Base-by-base conservation (phyloP, 1,140 invertebrate genomes). In the Papilio helenus region DNA sequence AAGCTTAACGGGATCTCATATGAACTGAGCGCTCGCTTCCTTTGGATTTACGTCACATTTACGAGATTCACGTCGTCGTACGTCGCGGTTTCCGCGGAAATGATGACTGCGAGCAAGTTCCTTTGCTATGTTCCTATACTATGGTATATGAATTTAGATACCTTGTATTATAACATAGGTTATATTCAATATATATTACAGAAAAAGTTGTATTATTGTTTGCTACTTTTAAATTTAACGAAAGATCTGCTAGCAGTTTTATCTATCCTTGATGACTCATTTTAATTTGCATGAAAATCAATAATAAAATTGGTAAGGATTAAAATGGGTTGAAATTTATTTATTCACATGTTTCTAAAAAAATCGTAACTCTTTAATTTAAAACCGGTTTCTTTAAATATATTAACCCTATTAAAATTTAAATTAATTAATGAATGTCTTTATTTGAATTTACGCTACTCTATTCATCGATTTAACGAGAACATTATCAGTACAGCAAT, bases 51-150 rank as follows among this genome's bases (percentile, higher is more conserved):
- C 72, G 72, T 74, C 44, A 74, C 39, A 74, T 74, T 74, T 74
- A 74, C 72, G 72, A 74, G 39, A 74, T 74, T 74, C 72, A 49
- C 72, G 72, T 49, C 72, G 72, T n/a, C 72, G 72, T 74, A 49
- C 44, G 72, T 74, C 72, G 72, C 72, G 72, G 72, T 49, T 74
- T 49, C 20, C 72, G 42, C 72, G 72, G 72, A 74, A 74, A 74
- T 74, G 72, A 74, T 49, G 72, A 74, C 42, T 68, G n/a, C 42
- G 44, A 44, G 12, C 39, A 3, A 74, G 72, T 74, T 74, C 42
- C 39, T 51, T 23, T 51, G 42, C 72, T 49, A 12, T 8, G 20
- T 74, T 42, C 29, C 20, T 26, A 46, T 44, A 8, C 4, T 20
- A 74, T n/a, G n/a, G n/a, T n/a, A n/a, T 74, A 44, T 74, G 72